Base-by-base conservation (phyloP, 2,888 invertebrate genomes). In the Temnothorax ravouxi region DNA sequence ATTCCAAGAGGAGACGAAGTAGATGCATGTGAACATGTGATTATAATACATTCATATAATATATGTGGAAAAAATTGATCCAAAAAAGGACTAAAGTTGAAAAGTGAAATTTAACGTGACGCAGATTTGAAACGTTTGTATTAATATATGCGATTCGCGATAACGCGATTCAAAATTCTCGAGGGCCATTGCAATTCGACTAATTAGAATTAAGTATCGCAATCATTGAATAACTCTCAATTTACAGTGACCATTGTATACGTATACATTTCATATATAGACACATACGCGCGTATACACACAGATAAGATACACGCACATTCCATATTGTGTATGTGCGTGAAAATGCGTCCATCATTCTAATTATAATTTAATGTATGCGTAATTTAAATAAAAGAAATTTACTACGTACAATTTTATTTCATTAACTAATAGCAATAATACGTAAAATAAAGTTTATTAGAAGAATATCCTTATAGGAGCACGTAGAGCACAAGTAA, bases 321-420 rank as follows among this genome's bases (percentile, higher is more conserved):
- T 77, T 29, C 11, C 25, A 82, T 38, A 76, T 80, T 66, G 76
- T 56, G 76, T 47, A 5, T 72, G 85, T 50, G 83, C 34, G 71
- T 52, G 72, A 81, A 82, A 83, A 86, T 69, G 83, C 67, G 79
- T 76, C 67, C 74, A 56, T 90, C 81, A 76, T 76, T 86, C 74
- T 91, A 90, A 84, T 79, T 84, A 85, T 87, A 91, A 91, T 90
- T 92, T 90, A 88, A 91, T 91, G 89, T 92, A 92, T 88, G 83
- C 87, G 89, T 92, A 91, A 92, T 90, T 91, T 88, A 92, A 92
- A 92, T 92, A 92, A 91, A 91, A 88, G 69, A 88, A 89, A 84
- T 90, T 88, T 87, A 83, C 81, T 80, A 72, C 21, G 21, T 72
- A 71, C 18, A 59, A 18, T 38, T 38, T 34, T 34, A 71, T 25